Evolutionary conservation across 2,113 vertebrate species (phyloP).

Genomic region (Lophochroa leadbeateri): DNA sequence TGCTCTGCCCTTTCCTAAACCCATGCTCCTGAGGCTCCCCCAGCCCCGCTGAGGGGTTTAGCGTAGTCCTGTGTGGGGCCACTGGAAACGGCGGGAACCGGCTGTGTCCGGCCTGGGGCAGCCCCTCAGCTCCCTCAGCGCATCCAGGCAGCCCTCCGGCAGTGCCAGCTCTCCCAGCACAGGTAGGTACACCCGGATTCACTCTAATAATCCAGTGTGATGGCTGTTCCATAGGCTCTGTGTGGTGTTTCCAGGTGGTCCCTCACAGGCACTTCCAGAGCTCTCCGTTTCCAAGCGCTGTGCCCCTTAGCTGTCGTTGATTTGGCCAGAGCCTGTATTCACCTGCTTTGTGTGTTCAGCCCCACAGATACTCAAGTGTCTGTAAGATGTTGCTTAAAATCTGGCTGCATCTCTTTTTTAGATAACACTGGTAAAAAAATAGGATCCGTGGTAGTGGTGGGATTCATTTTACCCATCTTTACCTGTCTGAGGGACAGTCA

Average conservation of each 20-base stretch:
- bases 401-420: neutral
- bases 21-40: neutral
- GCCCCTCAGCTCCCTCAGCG: neutral
- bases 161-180: rapidly evolving
- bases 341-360: neutral
- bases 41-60: neutral
- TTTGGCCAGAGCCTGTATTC: neutral
- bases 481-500: neutral
- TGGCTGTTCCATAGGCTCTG: neutral
- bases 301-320: rapidly evolving
- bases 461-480: neutral
- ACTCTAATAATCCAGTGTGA: neutral
- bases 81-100: neutral
- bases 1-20: neutral
- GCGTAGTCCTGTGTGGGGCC: neutral
- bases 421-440: neutral
- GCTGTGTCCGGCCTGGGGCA: neutral
- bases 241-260: neutral
- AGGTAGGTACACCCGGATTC: neutral
- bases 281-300: neutral
- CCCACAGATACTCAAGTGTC: neutral
- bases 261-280: neutral
- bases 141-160: neutral
- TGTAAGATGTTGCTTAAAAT: neutral
- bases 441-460: neutral